Base-by-base conservation (phyloP, 2,797 vertebrate genomes). In the Characodon lateralis region DNA sequence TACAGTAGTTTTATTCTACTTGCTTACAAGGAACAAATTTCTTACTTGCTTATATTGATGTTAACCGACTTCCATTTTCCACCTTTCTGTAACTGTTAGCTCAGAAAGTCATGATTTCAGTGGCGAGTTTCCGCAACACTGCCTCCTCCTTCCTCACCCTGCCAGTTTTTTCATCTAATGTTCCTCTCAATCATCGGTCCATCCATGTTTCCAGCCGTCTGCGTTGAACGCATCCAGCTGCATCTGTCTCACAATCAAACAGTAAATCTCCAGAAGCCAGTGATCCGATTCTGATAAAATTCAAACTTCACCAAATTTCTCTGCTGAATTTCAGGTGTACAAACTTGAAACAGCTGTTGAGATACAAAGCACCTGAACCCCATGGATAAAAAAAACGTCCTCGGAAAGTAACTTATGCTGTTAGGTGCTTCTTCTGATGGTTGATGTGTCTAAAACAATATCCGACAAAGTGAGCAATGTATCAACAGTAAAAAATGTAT, bases 241-340 rank as follows among this genome's bases (percentile, higher is more conserved):
- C 55, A 71, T 77, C 77, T 53, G 41, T 77, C 78, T 82, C 86
- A 83, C 86, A 85, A 50, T 88, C 85, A 84, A 69, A 80, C 48
- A 20, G 71, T 71, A 82, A 78, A 83, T 85, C 69, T 87, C 35
- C 48, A 61, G 48, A 85, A 77, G 73, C 65, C 79, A 72, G 59
- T 79, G 80, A 86, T 86, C 72, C 5, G 0, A 6, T 74, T 83
- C 79, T 81, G 74, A 84, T 73, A 69, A 84, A 81, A 79, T 41
- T 48, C 7, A 5, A 48, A 77, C 80, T 66, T 76, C 0, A 0
- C 55, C 39, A 9, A 58, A 41, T 72, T 74, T 65, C 12, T 46
- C 41, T 73, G 56, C 35, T 35, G 14, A 71, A 78, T 71, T 83
- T 43, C 65, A 83, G 69, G 73, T 87, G 73, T 69, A 53, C 50